phyloP scores from a whole-genome alignment of 2,888 invertebrate species.

The Melanotus villosus region DNA sequence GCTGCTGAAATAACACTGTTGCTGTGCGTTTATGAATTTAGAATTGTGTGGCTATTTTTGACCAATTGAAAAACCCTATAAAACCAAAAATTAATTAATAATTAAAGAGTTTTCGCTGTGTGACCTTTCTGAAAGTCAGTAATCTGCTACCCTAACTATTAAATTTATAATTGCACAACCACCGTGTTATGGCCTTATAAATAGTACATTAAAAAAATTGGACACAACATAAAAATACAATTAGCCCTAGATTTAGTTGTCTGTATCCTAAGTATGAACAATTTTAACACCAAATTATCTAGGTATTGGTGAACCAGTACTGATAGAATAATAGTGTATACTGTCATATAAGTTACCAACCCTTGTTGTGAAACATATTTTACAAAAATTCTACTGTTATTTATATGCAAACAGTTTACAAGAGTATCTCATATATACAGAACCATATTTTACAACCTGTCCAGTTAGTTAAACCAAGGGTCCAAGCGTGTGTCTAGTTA shows the following conservation, averaged over 20 bases:
- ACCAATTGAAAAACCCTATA: background rate
- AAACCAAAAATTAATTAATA: too few relatives aligned
- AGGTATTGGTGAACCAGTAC: constrained; percentile 26
- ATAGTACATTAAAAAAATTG: constrained; percentile 9
- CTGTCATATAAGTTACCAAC: background rate
- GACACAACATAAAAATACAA: constrained; percentile 10
- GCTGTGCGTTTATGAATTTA: constrained; percentile 4
- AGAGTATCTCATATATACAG: background rate
- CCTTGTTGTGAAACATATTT: background rate
- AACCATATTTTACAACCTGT: constrained; percentile 41
- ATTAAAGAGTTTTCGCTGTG: too few relatives aligned
- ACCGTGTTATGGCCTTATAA: constrained; percentile 31
- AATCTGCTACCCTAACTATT: too few relatives aligned
- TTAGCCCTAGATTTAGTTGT: constrained; percentile 35
- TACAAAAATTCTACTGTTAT: background rate
- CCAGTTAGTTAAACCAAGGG: constrained; percentile 53
- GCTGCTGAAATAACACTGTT: constrained; percentile 11
- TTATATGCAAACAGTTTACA: constrained; percentile 4
- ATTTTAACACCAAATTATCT: constrained; percentile 40
- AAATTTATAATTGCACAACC: constrained; percentile 28
- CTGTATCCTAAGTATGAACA: constrained; percentile 28
- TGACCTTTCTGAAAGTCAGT: too few relatives aligned
- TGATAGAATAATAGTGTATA: constrained; percentile 36
- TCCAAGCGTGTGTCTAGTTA: constrained; percentile 47
- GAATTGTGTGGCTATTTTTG: too few relatives aligned